A percentile compares a stretch with the other conserved stretches of the same genome.
These are phyloP conservation scores for Dreissena rostriformis DNA, from an alignment of 1,140 invertebrate species.

Conservation along the genomic window DNA sequence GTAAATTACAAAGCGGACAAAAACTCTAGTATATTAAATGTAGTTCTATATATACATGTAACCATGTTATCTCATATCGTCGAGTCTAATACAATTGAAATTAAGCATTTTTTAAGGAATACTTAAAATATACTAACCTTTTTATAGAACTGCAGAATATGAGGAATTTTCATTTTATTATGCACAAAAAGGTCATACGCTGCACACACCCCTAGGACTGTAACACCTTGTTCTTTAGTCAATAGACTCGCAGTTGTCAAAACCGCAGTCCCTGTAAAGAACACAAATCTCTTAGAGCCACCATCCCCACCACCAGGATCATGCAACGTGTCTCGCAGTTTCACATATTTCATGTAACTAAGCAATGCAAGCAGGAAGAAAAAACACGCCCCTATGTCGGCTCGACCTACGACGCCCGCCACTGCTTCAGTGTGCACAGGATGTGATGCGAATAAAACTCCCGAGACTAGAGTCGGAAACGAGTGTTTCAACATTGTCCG, in stretches of 20 bases:
- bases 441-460: constrained; percentile 82
- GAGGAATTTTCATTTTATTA: constrained; percentile 69
- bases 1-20: too few species aligned
- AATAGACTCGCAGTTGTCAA: constrained; percentile 76
- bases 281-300: constrained; percentile 68
- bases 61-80: too few species aligned
- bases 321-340: constrained; percentile 28
- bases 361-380: constrained; percentile 88
- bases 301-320: constrained; percentile 80
- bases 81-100: too few species aligned
- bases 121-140: constrained; percentile 59
- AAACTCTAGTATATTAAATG: too few species aligned
- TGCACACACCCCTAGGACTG: constrained; percentile 93
- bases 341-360: constrained; percentile 85
- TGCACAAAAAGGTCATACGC: constrained; percentile 87
- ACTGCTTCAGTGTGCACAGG: constrained; percentile 89
- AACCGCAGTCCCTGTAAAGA: constrained; percentile 59
- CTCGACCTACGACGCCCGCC: constrained; percentile 87
- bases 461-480: constrained; percentile 84
- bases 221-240: constrained; percentile 91
- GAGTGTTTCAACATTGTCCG: constrained; percentile 62
- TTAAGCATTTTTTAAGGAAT: too few species aligned
- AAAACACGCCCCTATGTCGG: constrained; percentile 91
- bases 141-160: constrained; percentile 66
- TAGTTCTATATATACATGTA: too few species aligned